phyloP scores from a whole-genome alignment of 2,113 vertebrate species.

The Gopherus evgoodei region DNA sequence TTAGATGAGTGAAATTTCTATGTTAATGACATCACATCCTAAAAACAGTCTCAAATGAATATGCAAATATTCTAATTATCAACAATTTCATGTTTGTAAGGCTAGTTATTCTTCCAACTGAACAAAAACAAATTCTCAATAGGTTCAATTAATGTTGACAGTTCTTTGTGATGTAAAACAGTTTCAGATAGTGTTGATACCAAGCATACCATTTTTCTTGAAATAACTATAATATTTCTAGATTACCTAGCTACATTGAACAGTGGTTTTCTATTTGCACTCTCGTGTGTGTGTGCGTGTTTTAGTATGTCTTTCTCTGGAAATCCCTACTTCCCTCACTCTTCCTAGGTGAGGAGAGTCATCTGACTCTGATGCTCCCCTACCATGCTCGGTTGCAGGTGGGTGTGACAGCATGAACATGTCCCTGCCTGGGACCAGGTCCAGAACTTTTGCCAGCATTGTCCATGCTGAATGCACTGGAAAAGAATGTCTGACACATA shows the following conservation, averaged over 20 bases:
- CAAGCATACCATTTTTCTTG: neutral
- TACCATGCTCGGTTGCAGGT: neutral
- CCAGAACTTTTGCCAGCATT: neutral
- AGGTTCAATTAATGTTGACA: neutral
- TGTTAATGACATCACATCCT: neutral
- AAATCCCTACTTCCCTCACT: neutral
- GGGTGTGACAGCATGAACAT: neutral
- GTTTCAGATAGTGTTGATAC: neutral
- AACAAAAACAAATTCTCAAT: neutral
- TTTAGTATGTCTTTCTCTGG: too few relatives aligned
- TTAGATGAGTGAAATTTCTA: neutral
- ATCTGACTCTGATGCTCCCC: neutral
- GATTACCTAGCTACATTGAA: neutral
- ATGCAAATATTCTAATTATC: constrained; percentile 8
- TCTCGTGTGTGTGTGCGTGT: neutral
- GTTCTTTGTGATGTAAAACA: neutral
- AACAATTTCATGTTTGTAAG: neutral
- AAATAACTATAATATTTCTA: neutral
- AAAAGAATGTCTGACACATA: neutral
- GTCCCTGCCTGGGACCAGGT: neutral
- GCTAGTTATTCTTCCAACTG: neutral
- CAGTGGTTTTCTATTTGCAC: neutral
- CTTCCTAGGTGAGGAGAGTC: neutral
- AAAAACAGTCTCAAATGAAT: neutral
- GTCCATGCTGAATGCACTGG: neutral